Evolutionary conservation across 2,113 vertebrate genomes (phyloP), one percentile per base, ranked within the genome.

Genomic region (Zosterops lateralis): DNA sequence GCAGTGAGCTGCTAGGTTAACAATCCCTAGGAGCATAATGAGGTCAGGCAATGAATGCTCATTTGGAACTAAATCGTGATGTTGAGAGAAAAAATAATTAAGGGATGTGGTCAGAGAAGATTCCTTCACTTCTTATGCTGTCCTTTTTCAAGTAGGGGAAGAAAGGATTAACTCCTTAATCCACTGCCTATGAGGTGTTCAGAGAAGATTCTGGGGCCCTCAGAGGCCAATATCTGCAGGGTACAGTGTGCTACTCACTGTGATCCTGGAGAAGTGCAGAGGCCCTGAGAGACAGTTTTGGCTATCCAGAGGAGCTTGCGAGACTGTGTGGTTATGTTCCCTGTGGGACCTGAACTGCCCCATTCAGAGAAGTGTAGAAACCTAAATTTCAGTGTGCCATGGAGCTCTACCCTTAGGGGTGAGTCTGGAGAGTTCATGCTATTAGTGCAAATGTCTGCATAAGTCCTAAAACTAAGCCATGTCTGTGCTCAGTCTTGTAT

Each of bases 41-140:
- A 95, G 50, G 76, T 57, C 25, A 1, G 53, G 67, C 67, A 89
- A 34, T 4, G 8, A 84, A 77, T 80, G 67, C 38, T 83, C 68
- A 84, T 84, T 93, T 90, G 72, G 60, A 94, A 66, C n/a, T 86
- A 94, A 95, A 85, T 86, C 22, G 16, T 90, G n/a, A 88, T 56
- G 47, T 77, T 70, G 67, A 93, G 82, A 91, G 77, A 32, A 86
- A 85, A 94, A 95, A 83, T 83, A 90, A 91, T 85, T 79, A 88
- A 64, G 64, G 79, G 72, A 95, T 77, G 54, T 44, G 40, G 84
- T 83, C 67, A 85, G 81, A 86, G 87, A 70, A 83, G 75, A 83
- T 4, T 73, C 26, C 36, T 91, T 79, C 74, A 26, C 40, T 62
- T 92, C 81, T 76, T 91, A 18, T 2, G 22, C 74, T 77, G 8